These are phyloP conservation scores for Hapalemur alaotrensis DNA, from an alignment of 2,797 vertebrate species.

Conservation along the genomic window DNA sequence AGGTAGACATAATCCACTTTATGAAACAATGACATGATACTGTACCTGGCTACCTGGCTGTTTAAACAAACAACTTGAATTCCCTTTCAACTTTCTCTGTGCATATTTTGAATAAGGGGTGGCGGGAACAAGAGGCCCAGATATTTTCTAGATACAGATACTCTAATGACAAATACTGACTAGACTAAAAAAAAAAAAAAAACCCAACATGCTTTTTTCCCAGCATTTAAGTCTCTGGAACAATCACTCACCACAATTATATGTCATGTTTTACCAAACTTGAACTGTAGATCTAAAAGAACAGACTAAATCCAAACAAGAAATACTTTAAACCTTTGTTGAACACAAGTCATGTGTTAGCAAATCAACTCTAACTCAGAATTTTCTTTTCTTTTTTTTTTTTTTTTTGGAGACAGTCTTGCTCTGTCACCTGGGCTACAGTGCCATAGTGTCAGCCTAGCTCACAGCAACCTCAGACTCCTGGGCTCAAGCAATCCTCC, in stretches of 20 bases:
- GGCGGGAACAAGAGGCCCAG: background rate
- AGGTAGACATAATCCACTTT: background rate
- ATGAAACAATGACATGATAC: background rate
- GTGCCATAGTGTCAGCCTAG: no score
- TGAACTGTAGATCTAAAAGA: background rate
- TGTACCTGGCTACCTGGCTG: background rate
- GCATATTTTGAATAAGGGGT: background rate
- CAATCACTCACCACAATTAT: background rate
- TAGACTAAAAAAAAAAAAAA: background rate
- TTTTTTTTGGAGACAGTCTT: no score
- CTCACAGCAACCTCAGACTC: no score
- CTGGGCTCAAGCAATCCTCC: no score
- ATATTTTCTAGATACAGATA: background rate
- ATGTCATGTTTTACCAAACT: background rate
- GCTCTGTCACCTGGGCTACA: no score
- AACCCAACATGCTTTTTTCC: background rate
- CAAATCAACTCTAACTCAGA: background rate
- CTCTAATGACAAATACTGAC: background rate
- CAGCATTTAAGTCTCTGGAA: background rate
- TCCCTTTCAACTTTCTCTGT: conserved; percentile 17
- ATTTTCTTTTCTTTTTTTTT: background rate
- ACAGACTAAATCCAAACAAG: background rate
- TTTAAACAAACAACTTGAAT: background rate
- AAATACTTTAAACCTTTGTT: background rate
- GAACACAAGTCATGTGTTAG: background rate